A percentile compares a stretch with the other conserved stretches of the same genome.
Conservation (phyloP, 2,888 invertebrate genomes). For the Embidobia sp. region DNA sequence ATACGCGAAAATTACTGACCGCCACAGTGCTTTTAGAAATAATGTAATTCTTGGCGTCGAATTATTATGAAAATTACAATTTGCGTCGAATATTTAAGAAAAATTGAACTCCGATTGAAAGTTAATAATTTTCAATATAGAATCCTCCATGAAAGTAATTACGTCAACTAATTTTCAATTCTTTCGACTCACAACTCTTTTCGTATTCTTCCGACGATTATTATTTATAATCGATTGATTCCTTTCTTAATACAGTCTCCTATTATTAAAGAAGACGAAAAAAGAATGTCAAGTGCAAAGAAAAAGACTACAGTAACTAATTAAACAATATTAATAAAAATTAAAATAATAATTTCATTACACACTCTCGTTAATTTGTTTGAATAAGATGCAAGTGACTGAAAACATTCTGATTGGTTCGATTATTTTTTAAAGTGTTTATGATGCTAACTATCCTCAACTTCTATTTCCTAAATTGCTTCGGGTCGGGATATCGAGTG, state of each 20-base stretch:
- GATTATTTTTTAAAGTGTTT: no score
- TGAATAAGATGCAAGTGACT: no score
- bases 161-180: slow-evolving; percentile 12
- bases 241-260: slow-evolving; percentile 7
- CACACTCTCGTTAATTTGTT: no score
- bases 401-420: no score
- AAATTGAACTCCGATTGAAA: slow-evolving; percentile 1
- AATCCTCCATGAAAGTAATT: background rate
- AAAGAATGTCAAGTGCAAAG: background rate
- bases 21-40: slow-evolving; percentile 7
- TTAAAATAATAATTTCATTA: no score
- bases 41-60: slow-evolving; percentile 8
- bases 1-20: slow-evolving; percentile 17
- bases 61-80: no score
- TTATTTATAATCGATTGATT: slow-evolving; percentile 10
- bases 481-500: no score
- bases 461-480: no score
- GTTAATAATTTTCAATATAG: background rate
- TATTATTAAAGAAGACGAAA: no score
- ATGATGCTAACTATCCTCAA: no score
- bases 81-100: slow-evolving; percentile 21
- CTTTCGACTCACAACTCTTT: background rate
- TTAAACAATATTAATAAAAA: background rate
- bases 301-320: background rate
- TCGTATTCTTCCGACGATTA: background rate